Conservation (phyloP, 2,113 vertebrate species). For the Tamias sibiricus region DNA sequence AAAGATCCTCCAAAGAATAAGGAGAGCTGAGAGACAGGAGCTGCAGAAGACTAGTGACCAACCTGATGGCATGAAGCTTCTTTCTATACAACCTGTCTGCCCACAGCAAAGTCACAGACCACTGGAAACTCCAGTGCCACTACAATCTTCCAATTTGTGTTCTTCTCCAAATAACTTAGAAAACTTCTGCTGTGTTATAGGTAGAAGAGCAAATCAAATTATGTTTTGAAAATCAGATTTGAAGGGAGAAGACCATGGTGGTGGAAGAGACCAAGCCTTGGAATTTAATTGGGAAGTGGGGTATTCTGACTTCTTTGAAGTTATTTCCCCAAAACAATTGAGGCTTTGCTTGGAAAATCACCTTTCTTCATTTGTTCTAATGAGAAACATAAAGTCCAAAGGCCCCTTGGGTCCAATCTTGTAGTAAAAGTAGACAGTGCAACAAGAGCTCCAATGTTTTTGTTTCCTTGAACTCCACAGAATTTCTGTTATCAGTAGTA, state of each 20-base stretch:
- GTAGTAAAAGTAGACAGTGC: background rate
- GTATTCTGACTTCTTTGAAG: background rate
- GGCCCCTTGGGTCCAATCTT: background rate
- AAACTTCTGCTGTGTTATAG: background rate
- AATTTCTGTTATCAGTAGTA: background rate
- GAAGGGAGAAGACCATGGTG: background rate
- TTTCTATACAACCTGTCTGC: background rate
- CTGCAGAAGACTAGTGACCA: background rate
- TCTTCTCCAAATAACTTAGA: background rate
- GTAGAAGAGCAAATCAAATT: background rate
- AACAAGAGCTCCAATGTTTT: background rate
- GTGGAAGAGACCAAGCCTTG: background rate
- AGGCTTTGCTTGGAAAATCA: background rate
- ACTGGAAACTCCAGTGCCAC: background rate
- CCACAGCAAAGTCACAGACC: background rate
- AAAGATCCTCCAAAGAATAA: background rate
- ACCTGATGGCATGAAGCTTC: background rate
- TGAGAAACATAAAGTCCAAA: background rate
- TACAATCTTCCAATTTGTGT: background rate
- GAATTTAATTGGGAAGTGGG: background rate
- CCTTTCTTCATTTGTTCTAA: background rate
- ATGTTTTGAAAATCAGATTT: slow-evolving; percentile 6
- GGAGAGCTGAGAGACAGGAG: background rate
- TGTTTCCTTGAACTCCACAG: background rate
- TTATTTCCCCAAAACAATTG: background rate